Percentiles rank a stretch among this genome's conserved stretches.
Conservation (phyloP, 2,113 vertebrate genomes). For the Penelope pileata region DNA sequence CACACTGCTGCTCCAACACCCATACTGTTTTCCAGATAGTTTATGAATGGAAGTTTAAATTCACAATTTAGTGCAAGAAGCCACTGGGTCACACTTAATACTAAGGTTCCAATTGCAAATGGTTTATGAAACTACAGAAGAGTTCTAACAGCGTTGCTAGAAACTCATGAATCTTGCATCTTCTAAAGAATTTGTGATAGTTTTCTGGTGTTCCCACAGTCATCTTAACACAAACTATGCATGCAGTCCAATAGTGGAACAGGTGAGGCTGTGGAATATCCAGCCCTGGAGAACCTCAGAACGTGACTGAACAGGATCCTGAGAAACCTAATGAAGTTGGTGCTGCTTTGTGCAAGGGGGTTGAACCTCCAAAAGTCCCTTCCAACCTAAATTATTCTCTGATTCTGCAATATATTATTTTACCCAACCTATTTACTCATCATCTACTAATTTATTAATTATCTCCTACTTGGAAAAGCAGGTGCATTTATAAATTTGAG, state of each 20-base stretch:
- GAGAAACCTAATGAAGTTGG: background rate
- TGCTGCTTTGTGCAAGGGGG: background rate
- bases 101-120: background rate
- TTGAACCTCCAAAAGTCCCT: background rate
- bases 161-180: background rate
- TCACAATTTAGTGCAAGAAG: background rate
- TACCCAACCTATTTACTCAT: background rate
- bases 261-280: background rate
- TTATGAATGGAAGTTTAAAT: conserved; percentile 23
- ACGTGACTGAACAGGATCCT: background rate
- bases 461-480: background rate
- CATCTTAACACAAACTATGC: background rate
- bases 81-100: background rate
- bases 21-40: conserved; percentile 4
- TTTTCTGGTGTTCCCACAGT: background rate
- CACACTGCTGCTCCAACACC: background rate
- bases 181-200: background rate
- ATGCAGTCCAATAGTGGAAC: background rate
- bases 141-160: background rate
- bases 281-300: background rate
- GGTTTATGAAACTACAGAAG: background rate
- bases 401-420: background rate
- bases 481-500: background rate
- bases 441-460: background rate
- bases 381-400: background rate